A percentile compares a stretch with the other conserved stretches of the same genome.
phyloP scores from a whole-genome alignment of 1,140 invertebrate species.

The Ridgeia piscesae region DNA sequence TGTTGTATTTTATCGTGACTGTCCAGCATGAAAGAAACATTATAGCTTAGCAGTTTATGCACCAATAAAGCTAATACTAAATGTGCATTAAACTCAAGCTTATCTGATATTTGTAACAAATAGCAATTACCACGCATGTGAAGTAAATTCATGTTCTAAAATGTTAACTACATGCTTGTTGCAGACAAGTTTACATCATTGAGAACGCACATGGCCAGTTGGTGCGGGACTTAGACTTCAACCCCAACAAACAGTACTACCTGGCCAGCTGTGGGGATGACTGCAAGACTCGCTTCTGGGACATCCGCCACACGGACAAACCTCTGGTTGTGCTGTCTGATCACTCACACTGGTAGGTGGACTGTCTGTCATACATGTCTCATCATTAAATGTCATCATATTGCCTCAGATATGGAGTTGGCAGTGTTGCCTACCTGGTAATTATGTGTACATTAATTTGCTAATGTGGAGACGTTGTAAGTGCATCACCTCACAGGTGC shows the following conservation, averaged over 20 bases:
- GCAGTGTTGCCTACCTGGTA: too few species aligned
- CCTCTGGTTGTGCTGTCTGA: conserved; percentile 80
- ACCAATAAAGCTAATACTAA: too few species aligned
- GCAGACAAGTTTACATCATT: conserved; percentile 78
- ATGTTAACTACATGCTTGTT: conserved; percentile 21
- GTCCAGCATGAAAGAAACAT: too few species aligned
- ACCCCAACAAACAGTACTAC: conserved; percentile 93
- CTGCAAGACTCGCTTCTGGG: conserved; percentile 93
- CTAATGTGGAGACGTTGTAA: too few species aligned
- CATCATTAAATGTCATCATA: not conserved
- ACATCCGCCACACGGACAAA: conserved; percentile 77
- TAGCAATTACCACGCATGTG: not conserved
- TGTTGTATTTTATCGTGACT: not conserved
- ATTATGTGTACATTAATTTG: too few species aligned
- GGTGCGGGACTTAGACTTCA: conserved; percentile 91
- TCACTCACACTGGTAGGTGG: conserved; percentile 87
- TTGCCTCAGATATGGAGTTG: too few species aligned
- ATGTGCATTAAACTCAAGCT: too few species aligned
- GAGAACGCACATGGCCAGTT: conserved; percentile 85
- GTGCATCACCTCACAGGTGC: too few species aligned
- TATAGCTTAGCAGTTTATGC: too few species aligned
- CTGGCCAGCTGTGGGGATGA: conserved; percentile 93
- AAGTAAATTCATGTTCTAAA: not conserved
- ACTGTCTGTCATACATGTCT: not conserved
- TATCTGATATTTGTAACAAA: not conserved